Percentiles rank a stretch among this genome's conserved stretches.
Evolutionary conservation across 2,888 invertebrate genomes (phyloP).

Genomic region (Adineta ricciae): DNA sequence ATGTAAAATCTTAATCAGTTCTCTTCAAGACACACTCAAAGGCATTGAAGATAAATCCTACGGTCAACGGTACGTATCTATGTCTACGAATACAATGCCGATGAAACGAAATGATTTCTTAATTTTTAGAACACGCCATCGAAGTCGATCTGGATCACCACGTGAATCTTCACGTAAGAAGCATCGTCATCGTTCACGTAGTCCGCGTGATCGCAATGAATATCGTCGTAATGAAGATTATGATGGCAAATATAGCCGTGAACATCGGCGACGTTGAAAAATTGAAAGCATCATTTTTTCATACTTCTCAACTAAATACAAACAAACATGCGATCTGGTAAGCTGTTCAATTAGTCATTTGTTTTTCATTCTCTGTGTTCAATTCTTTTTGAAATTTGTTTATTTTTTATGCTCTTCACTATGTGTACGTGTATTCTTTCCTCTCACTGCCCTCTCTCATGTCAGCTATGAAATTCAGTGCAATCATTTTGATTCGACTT

Average conservation of each 20-base stretch:
- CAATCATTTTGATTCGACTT: background rate
- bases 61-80: background rate
- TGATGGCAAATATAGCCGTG: slow-evolving; percentile 3
- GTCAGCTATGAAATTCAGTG: background rate
- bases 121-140: background rate
- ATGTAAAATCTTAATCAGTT: slow-evolving; percentile 91
- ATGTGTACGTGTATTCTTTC: background rate
- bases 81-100: background rate
- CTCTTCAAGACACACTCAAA: slow-evolving; percentile 86
- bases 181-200: slow-evolving; percentile 17
- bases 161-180: slow-evolving; percentile 18
- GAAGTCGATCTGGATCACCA: slow-evolving; percentile 4
- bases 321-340: slow-evolving; percentile 1
- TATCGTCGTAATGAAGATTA: slow-evolving; percentile 11
- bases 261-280: background rate
- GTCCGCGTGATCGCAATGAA: slow-evolving; percentile 7
- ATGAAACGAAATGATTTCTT: too few relatives aligned
- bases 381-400: background rate
- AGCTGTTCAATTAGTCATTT: background rate
- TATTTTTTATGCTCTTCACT: background rate
- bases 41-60: slow-evolving; percentile 96
- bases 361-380: background rate
- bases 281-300: background rate
- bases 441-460: background rate
- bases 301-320: background rate